phyloP scores from a whole-genome alignment of 2,888 invertebrate genomes.

The Keiferia lycopersicella region DNA sequence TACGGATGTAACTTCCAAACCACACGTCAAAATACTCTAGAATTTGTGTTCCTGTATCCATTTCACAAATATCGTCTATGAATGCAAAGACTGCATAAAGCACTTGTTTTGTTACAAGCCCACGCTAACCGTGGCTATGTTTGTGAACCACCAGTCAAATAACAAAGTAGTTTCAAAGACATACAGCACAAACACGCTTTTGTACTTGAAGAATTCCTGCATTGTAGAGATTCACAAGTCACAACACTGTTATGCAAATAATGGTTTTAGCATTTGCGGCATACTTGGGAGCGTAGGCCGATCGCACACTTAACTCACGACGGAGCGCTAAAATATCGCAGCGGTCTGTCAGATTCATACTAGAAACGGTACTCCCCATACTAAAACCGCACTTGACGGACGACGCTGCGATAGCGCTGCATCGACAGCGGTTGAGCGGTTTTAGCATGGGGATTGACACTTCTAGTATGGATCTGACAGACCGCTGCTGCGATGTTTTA shows the following conservation, averaged over 20 bases:
- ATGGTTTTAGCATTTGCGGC: conserved; percentile 5
- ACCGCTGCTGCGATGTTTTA: too few species aligned
- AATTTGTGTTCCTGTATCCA: neutral
- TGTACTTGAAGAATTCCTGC: neutral
- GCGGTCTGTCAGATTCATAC: too few species aligned
- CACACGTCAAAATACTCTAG: too few species aligned
- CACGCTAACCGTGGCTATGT: neutral
- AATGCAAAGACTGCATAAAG: neutral
- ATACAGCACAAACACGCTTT: conserved; percentile 5
- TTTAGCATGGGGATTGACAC: too few species aligned
- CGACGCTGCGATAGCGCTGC: too few species aligned
- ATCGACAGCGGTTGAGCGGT: too few species aligned
- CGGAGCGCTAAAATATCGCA: too few species aligned
- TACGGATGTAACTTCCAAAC: too few species aligned
- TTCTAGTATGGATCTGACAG: too few species aligned
- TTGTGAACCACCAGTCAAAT: conserved; percentile 9
- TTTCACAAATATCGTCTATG: neutral
- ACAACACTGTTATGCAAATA: neutral
- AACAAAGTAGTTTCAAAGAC: conserved; percentile 9
- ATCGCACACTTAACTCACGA: too few species aligned
- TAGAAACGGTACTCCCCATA: too few species aligned
- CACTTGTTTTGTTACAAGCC: neutral
- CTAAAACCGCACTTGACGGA: too few species aligned
- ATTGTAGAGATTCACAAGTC: neutral
- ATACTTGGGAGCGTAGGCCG: neutral